Percentiles rank a stretch among this genome's conserved stretches.
Conservation (phyloP, 1,140 invertebrate species). For the Myzus persicae region DNA sequence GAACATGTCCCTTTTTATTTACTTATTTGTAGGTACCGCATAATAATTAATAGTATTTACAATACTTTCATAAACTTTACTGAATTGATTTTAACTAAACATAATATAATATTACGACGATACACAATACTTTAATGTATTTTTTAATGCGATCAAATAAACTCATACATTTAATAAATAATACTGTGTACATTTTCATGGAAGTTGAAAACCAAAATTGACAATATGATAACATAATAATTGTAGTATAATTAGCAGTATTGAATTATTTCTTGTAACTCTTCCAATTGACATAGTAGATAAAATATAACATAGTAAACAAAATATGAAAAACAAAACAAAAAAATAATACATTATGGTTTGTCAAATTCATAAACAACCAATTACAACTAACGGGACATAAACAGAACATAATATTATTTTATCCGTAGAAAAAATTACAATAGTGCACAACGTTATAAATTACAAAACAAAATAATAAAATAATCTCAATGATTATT, state of each 20-base stretch:
- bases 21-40: neutral
- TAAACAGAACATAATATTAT: too few relatives aligned
- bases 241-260: neutral
- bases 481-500: neutral
- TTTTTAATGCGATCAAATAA: too few relatives aligned
- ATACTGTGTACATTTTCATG: too few relatives aligned
- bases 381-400: neutral
- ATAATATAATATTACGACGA: neutral
- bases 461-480: neutral
- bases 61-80: neutral
- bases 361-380: neutral
- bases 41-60: neutral
- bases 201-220: too few relatives aligned
- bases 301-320: neutral
- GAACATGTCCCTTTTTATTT: too few relatives aligned
- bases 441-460: neutral
- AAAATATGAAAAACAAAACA: neutral
- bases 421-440: too few relatives aligned
- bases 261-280: neutral
- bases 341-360: neutral
- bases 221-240: too few relatives aligned
- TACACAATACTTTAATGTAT: neutral
- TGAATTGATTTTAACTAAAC: neutral
- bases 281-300: neutral
- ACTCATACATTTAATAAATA: too few relatives aligned